These are phyloP conservation scores for Corythaeola cristata DNA, from an alignment of 2,113 vertebrate species.

Conservation along the genomic window DNA sequence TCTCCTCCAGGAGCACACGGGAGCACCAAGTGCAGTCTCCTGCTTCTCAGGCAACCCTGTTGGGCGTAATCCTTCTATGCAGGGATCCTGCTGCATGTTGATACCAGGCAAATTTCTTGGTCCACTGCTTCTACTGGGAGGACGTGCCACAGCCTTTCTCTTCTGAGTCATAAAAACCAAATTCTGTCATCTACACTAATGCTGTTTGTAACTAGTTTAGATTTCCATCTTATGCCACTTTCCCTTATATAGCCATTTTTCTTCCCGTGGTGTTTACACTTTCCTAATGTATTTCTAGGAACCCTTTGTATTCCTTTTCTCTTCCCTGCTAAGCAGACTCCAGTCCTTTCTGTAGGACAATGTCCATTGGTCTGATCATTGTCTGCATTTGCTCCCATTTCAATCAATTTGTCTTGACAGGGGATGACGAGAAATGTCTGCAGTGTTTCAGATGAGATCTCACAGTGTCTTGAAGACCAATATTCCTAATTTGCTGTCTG, in stretches of 20 bases:
- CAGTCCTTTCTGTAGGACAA: not conserved
- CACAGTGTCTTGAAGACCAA: not conserved
- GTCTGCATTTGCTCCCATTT: not conserved
- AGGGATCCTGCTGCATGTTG: not conserved
- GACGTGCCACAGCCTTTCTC: not conserved
- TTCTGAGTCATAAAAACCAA: not conserved
- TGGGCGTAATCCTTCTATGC: not conserved
- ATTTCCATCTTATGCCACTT: not conserved
- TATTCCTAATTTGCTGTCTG: not conserved
- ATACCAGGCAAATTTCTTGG: not conserved
- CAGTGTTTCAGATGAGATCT: not conserved
- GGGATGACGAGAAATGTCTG: not conserved
- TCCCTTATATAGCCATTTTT: conserved; percentile 28
- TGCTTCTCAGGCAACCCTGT: not conserved
- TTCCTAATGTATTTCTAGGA: conserved; percentile 28
- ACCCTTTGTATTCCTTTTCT: not conserved
- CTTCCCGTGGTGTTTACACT: not conserved
- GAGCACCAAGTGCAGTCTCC: not conserved
- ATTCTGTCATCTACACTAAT: not conserved
- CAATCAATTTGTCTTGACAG: not conserved
- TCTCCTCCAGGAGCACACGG: not conserved
- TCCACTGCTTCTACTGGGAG: not conserved
- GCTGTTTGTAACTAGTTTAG: not conserved
- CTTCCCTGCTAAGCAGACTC: not conserved
- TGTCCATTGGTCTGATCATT: not conserved